phyloP scores from a whole-genome alignment of 2,113 vertebrate genomes.

The Elachura formosa region DNA sequence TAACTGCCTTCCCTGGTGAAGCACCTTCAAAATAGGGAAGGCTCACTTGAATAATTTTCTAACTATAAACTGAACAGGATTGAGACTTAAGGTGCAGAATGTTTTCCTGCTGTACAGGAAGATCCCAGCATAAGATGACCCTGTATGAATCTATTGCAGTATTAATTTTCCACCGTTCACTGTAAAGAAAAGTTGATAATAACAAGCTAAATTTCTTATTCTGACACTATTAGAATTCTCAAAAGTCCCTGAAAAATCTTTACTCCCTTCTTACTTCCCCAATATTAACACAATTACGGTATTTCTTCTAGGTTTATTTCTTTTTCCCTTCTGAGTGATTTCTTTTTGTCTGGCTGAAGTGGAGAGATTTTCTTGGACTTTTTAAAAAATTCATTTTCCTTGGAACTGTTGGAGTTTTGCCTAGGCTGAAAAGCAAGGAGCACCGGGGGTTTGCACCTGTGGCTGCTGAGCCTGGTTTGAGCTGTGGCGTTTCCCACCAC shows the following conservation, averaged over 20 bases:
- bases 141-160: accelerated
- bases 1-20: neutral
- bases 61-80: neutral
- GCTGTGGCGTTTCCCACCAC: too few species aligned
- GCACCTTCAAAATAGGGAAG: neutral
- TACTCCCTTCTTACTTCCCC: neutral
- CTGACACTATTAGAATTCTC: neutral
- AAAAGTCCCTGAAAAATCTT: neutral
- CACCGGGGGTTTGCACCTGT: too few species aligned
- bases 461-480: too few species aligned
- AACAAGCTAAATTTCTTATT: neutral
- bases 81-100: neutral
- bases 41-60: neutral
- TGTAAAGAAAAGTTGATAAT: neutral
- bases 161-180: neutral
- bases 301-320: too few species aligned
- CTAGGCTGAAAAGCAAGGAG: too few species aligned
- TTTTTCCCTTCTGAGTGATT: too few species aligned
- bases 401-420: too few species aligned
- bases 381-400: too few species aligned
- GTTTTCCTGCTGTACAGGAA: neutral
- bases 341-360: too few species aligned
- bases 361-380: too few species aligned
- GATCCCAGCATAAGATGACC: neutral
- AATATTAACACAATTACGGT: neutral